Conservation (phyloP, 2,797 vertebrate genomes). For the Clarias laeviceps region DNA sequence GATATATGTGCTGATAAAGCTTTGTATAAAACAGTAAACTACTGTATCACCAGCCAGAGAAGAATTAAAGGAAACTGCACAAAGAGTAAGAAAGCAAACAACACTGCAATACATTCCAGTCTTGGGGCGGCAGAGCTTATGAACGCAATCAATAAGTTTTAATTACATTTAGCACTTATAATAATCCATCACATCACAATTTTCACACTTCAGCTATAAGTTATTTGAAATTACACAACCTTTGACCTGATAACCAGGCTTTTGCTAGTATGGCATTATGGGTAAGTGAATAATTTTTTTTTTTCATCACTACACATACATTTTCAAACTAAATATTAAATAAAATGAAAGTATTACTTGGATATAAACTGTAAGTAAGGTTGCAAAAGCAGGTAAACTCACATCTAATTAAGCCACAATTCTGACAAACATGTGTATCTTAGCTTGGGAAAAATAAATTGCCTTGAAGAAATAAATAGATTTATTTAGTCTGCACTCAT, state of each 20-base stretch:
- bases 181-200: conserved; percentile 36
- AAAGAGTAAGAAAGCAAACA: conserved; percentile 16
- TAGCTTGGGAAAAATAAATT: too few species aligned
- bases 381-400: too few species aligned
- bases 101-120: conserved; percentile 30
- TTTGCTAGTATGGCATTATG: conserved; percentile 8
- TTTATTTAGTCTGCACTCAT: background rate
- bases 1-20: background rate
- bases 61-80: background rate
- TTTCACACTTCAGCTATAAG: conserved; percentile 37
- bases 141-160: conserved; percentile 47
- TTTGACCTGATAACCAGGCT: conserved; percentile 30
- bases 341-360: background rate
- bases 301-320: background rate
- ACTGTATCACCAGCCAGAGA: background rate
- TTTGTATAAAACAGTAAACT: conserved; percentile 32
- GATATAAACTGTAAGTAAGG: background rate
- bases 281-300: background rate
- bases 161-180: conserved; percentile 48
- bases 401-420: too few species aligned
- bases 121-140: conserved; percentile 29
- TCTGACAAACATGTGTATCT: too few species aligned
- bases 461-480: background rate
- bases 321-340: background rate
- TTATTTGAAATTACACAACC: conserved; percentile 45